Percentiles rank a stretch among this genome's conserved stretches.
Conservation (phyloP, 2,113 vertebrate species). For the Dicerorhinus sumatrensis region DNA sequence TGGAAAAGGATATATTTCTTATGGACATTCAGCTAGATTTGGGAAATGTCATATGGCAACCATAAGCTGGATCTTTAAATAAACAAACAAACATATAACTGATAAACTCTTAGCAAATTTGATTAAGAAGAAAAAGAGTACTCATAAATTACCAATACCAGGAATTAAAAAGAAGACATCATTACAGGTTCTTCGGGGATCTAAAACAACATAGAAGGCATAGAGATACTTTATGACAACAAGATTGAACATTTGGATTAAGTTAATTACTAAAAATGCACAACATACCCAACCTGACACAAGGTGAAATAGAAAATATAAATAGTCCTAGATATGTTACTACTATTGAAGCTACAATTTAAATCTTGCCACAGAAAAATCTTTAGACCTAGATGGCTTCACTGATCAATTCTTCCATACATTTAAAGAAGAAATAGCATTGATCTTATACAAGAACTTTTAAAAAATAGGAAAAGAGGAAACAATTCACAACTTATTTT, state of each 20-base stretch:
- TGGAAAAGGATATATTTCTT: neutral
- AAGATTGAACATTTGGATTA: neutral
- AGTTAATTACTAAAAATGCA: constrained; percentile 7
- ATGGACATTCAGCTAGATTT: neutral
- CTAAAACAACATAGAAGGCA: neutral
- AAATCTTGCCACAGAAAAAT: neutral
- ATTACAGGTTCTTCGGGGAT: neutral
- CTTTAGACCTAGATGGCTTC: neutral
- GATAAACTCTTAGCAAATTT: neutral
- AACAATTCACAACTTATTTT: neutral
- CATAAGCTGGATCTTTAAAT: neutral
- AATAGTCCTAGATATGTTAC: neutral
- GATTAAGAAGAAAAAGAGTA: neutral
- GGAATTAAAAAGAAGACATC: constrained; percentile 9
- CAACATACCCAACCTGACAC: neutral
- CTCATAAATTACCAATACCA: neutral
- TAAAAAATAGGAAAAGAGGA: neutral
- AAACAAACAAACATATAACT: neutral
- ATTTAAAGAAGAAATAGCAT: neutral
- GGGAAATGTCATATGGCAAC: neutral
- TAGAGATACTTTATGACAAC: neutral
- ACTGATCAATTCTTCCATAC: neutral
- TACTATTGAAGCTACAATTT: neutral
- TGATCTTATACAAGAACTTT: neutral
- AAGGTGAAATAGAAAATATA: constrained; percentile 4